These are phyloP conservation scores for Corynorhinus townsendii DNA, from an alignment of 2,113 vertebrate species.

Conservation along the genomic window DNA sequence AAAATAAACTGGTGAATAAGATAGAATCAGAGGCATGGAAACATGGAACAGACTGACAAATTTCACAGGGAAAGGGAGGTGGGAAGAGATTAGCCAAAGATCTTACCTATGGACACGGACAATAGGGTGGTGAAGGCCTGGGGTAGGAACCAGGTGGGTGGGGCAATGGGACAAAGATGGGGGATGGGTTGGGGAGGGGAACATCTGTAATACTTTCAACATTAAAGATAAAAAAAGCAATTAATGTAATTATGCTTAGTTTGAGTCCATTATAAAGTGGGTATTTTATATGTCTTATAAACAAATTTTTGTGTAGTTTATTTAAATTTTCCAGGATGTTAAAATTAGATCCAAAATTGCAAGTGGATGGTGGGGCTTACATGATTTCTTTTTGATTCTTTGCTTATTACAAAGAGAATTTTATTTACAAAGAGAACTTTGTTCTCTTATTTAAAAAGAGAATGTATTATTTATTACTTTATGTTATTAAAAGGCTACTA, in stretches of 20 bases:
- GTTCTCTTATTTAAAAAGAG: not conserved
- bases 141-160: no score
- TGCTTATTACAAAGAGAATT: not conserved
- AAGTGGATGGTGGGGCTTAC: not conserved
- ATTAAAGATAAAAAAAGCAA: no score
- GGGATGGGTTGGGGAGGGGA: no score
- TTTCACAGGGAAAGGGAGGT: no score
- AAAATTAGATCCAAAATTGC: not conserved
- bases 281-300: not conserved
- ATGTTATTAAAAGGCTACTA: not conserved
- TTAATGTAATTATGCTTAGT: not conserved
- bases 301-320: not conserved
- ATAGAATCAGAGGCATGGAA: no score
- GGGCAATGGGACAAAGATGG: no score
- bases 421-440: not conserved
- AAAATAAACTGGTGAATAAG: no score
- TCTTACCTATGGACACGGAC: no score
- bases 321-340: not conserved
- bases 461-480: not conserved
- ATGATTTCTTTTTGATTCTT: not conserved
- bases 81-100: no score
- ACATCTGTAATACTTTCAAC: no score
- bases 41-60: no score
- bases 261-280: not conserved
- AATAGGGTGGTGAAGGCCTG: no score